Percentiles rank a stretch among this genome's conserved stretches.
These are phyloP conservation scores for Tanytarsus gracilentus DNA, from an alignment of 2,888 invertebrate genomes.

Conservation along the genomic window DNA sequence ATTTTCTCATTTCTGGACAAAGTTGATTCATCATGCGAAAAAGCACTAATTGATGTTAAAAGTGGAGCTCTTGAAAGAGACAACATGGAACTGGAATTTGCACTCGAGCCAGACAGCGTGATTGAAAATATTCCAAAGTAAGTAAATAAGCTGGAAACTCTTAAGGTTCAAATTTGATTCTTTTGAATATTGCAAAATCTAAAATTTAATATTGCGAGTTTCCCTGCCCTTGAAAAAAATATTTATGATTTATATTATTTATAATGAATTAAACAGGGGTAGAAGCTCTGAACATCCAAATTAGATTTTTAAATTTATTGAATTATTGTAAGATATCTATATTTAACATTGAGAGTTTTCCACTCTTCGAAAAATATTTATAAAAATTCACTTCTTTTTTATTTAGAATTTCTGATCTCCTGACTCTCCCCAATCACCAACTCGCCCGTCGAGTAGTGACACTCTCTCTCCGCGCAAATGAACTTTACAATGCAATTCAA, in stretches of 20 bases:
- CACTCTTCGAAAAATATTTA: too few species aligned
- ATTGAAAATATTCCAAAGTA: slow-evolving; percentile 44
- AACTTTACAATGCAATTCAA: slow-evolving; percentile 42
- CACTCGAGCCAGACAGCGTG: slow-evolving; percentile 41
- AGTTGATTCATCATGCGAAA: slow-evolving; percentile 42
- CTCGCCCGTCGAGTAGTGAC: slow-evolving; percentile 41
- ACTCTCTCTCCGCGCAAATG: slow-evolving; percentile 41
- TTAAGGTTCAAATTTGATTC: background rate
- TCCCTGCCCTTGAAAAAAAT: background rate
- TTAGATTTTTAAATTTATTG: too few species aligned
- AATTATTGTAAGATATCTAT: too few species aligned
- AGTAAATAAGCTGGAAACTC: slow-evolving; percentile 20
- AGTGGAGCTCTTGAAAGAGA: slow-evolving; percentile 40
- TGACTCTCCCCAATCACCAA: slow-evolving; percentile 43
- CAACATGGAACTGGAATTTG: slow-evolving; percentile 41
- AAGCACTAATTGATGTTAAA: slow-evolving; percentile 40
- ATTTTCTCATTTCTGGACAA: slow-evolving; percentile 42
- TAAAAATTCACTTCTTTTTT: background rate
- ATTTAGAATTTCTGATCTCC: slow-evolving; percentile 39
- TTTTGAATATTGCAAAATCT: background rate
- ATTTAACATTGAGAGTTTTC: background rate
- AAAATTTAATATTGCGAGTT: background rate
- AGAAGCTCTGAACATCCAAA: too few species aligned
- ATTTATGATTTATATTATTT: too few species aligned
- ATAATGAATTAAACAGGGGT: too few species aligned